Conservation (phyloP, 2,113 vertebrate species). For the Heliornis fulica region DNA sequence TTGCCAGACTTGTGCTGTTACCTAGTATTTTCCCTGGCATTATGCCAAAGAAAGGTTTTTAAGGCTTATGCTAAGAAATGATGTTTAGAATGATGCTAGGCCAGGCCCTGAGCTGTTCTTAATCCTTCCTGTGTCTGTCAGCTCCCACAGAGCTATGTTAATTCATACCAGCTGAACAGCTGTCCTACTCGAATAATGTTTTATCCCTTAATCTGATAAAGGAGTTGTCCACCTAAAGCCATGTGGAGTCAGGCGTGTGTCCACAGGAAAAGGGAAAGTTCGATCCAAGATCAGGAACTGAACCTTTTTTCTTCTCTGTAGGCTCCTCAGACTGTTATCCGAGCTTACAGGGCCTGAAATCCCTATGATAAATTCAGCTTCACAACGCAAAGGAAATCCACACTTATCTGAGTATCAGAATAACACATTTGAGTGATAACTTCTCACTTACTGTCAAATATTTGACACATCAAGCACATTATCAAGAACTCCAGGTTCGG, state of each 20-base stretch:
- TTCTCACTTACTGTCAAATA: neutral
- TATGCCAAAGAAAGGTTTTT: neutral
- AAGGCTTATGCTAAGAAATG: constrained; percentile 23
- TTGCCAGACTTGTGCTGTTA: neutral
- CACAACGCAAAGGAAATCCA: neutral
- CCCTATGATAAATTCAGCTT: neutral
- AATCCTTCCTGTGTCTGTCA: constrained; percentile 10
- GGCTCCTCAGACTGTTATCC: neutral
- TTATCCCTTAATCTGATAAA: constrained; percentile 18
- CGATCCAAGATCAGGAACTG: neutral
- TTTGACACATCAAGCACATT: neutral
- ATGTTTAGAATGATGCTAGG: constrained; percentile 1
- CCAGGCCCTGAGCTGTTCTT: neutral
- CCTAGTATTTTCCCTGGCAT: neutral
- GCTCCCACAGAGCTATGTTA: constrained; percentile 14
- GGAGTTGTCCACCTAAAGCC: neutral
- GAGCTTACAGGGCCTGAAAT: neutral
- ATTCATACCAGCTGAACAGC: constrained; percentile 30
- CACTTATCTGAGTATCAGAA: neutral
- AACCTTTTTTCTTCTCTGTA: neutral
- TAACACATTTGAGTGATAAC: neutral
- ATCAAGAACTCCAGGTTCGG: neutral
- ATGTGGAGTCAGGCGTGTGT: neutral
- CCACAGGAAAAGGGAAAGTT: neutral
- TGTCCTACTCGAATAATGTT: neutral